phyloP scores from a whole-genome alignment of 2,797 vertebrate genomes.

The Cryptoblepharus egeriae region DNA sequence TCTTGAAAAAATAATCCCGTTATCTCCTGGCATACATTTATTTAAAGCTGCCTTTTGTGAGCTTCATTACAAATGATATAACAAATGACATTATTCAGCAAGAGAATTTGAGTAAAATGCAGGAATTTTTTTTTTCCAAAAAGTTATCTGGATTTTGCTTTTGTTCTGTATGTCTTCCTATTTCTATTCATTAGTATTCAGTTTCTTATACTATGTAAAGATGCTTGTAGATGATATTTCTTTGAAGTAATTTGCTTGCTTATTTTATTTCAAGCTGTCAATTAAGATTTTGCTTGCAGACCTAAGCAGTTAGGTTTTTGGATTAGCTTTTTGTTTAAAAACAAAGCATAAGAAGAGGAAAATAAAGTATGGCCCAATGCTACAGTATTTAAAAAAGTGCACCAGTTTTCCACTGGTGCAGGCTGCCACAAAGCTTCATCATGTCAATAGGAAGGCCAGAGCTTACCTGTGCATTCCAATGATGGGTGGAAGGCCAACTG shows the following conservation, averaged over 20 bases:
- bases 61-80: conserved; percentile 57
- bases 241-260: conserved; percentile 14
- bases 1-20: conserved; percentile 60
- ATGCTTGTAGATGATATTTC: conserved; percentile 3
- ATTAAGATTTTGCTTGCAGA: conserved; percentile 9
- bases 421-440: no score
- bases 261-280: conserved; percentile 13
- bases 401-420: no score
- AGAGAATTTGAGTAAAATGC: conserved; percentile 43
- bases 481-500: no score
- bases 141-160: conserved; percentile 47
- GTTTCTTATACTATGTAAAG: not conserved
- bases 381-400: no score
- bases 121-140: conserved; percentile 40
- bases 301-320: not conserved
- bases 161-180: conserved; percentile 31
- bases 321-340: not conserved
- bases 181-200: not conserved
- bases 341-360: not conserved
- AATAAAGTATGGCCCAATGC: not conserved
- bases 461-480: no score
- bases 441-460: no score
- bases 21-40: conserved; percentile 50
- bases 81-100: conserved; percentile 42
- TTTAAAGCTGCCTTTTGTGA: conserved; percentile 48